Evolutionary conservation across 2,113 vertebrate genomes (phyloP), one percentile per base, ranked within the genome.

Genomic region (Cygnus atratus): DNA sequence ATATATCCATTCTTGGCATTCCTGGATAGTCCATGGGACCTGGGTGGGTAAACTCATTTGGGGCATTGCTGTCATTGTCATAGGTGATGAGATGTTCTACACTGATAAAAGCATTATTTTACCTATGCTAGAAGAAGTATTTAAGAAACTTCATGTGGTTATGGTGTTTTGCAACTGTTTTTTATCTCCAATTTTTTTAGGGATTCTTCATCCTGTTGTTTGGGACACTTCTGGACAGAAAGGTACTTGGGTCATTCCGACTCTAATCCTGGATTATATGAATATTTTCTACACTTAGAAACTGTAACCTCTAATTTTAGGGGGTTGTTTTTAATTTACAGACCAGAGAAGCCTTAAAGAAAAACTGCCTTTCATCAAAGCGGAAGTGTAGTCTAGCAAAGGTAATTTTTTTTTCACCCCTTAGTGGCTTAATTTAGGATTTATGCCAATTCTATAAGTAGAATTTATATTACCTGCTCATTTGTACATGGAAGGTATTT

Each of bases 171-270:
- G 29, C 92, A 75, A 91, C 28, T 70, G 8, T 2, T 90, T 92
- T 92, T 71, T 92, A 13, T 48, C 46, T 48, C 20, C 20, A 37
- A 54, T 96, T 96, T 96, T 46, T 46, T 83, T 88, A 98, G 98
- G 98, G 98, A 10, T 97, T 98, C 91, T 98, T 98, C 97, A 97
- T 98, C 91, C 92, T 98, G 88, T 62, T 98, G 63, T 98, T 98
- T 91, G 98, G 98, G 75, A 98, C 98, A 4, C 96, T 98, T 92
- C 97, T 98, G 97, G 98, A 98, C 73, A 97, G 97, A 92, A 98
- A 98, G 98, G 98, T 98, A 98, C 26, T 35, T 83, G 18, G 52
- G 20, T 90, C 41, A 24, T n/a, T 88, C 79, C 52, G 33, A 26
- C n/a, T 55, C 6, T 79, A 58, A 12, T 58, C 84, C 37, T 85